Base-by-base conservation (phyloP, 1,140 invertebrate species). In the Danaus melanippus region DNA sequence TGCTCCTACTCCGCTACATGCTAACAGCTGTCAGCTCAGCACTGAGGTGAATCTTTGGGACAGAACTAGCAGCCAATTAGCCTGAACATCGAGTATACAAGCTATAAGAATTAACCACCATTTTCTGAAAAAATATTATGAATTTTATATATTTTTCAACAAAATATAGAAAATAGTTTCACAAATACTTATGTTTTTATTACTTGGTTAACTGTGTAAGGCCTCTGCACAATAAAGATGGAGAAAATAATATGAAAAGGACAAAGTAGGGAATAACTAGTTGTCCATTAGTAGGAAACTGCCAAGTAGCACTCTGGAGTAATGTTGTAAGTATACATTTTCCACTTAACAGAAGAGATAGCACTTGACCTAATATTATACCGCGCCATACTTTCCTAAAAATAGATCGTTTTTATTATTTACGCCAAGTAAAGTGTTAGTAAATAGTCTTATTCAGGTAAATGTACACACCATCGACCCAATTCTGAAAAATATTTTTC, bases 1-100 rank as follows among this genome's bases (percentile, higher is more conserved):
- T 12, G 93, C 93, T 1, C 95, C 94, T 60, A 97, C 95, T 12
- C 94, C 93, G 57, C 95, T 94, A 81, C 95, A 96, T 69, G 96
- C 93, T 59, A 97, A 85, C 66, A 96, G 86, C 93, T 96, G 89
- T 88, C 92, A 92, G 77, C 86, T 87, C 21, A 87, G 59, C 10
- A 87, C 86, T 10, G 86, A 88, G 10, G 84, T 88, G 58, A 80
- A 87, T 8, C 85, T 64, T 64, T 88, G 87, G 1, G 84, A 88
- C 65, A 82, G 66, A 0, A 88, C 84, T 39, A 88, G 62, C 47
- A 87, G 60, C 71, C 79, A 87, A 49, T 70, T 79, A 9, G 85
- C 83, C 64, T 86, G 84, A 7, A 96, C 95, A 83, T 97, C 95
- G 58, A 88, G 59, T 12, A 63, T 69, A 56, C 80, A 79, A 1